phyloP scores from a whole-genome alignment of 2,113 vertebrate genomes.

The Microcebus jonahi region DNA sequence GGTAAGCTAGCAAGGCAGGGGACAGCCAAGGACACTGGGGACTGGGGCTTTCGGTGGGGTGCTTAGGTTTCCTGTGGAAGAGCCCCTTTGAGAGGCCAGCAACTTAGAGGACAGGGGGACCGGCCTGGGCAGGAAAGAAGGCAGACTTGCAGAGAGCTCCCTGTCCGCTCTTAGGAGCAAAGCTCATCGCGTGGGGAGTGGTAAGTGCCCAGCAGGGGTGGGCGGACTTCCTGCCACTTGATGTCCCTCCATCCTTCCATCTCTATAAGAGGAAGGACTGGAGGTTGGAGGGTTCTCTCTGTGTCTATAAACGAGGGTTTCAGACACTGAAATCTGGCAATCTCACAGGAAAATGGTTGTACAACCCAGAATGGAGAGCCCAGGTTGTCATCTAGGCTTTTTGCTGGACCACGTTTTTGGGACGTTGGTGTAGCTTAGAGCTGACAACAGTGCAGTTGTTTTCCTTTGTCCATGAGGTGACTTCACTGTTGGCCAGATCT shows the following conservation, averaged over 20 bases:
- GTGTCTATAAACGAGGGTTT: not conserved
- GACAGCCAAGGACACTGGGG: not conserved
- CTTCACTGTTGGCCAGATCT: not conserved
- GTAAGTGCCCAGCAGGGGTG: not conserved
- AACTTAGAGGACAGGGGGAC: not conserved
- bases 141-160: not conserved
- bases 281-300: not conserved
- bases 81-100: not conserved
- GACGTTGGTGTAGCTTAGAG: not conserved
- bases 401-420: not conserved
- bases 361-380: not conserved
- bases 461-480: not conserved
- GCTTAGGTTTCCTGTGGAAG: not conserved
- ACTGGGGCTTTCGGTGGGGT: not conserved
- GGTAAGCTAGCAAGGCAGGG: slow-evolving; percentile 80
- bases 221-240: too few species aligned
- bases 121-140: not conserved
- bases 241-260: accelerated
- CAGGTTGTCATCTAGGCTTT: not conserved
- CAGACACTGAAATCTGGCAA: not conserved
- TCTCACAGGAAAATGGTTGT: not conserved
- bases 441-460: not conserved
- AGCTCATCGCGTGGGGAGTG: not conserved
- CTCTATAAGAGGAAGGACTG: not conserved
- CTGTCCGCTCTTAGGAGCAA: not conserved